phyloP scores from a whole-genome alignment of 2,797 vertebrate genomes.

The Psittacula echo region DNA sequence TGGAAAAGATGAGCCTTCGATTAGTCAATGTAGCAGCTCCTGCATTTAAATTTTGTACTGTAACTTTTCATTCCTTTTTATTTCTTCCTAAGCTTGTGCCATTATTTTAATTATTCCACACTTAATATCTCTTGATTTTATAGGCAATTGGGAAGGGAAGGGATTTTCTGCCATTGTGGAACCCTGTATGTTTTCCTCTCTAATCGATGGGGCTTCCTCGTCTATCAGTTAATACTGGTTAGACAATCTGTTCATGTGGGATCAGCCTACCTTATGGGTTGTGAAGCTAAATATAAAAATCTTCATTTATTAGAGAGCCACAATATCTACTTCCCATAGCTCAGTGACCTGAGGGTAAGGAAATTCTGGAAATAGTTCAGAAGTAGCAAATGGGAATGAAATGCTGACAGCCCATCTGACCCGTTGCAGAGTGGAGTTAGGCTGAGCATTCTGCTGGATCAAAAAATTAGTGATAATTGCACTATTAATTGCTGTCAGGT shows the following conservation, averaged over 20 bases:
- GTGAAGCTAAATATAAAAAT: neutral
- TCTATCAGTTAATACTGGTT: neutral
- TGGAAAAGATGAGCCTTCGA: neutral
- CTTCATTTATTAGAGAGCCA: neutral
- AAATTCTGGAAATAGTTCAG: neutral
- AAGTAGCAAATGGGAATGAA: neutral
- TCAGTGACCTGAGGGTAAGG: neutral
- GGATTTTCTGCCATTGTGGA: neutral
- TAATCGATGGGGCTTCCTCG: neutral
- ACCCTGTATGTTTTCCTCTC: neutral
- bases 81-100: neutral
- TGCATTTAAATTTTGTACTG: neutral
- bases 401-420: neutral
- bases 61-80: neutral
- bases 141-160: neutral
- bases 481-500: neutral
- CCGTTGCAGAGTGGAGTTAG: neutral
- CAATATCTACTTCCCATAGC: neutral
- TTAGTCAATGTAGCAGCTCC: fast-evolving
- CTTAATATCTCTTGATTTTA: neutral
- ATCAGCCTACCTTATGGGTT: neutral
- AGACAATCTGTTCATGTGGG: neutral
- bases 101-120: neutral
- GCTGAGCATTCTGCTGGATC: neutral
- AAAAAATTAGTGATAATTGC: neutral